Evolutionary conservation across 2,797 vertebrate species (phyloP).

Genomic region (Acipenser transmontanus): DNA sequence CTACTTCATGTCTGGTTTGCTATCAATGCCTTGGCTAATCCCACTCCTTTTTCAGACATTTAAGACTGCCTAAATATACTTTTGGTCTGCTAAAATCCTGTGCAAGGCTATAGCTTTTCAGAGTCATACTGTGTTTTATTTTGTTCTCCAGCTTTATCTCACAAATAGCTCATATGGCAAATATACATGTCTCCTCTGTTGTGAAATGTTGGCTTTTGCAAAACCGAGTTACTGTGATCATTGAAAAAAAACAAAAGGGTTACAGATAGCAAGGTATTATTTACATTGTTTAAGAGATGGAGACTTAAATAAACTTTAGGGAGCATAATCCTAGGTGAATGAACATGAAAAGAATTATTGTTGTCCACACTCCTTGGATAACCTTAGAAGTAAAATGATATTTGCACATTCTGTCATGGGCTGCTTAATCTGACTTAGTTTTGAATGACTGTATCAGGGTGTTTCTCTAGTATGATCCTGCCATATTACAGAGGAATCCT

Average conservation of each 20-base stretch:
- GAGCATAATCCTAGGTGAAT: conserved; percentile 49
- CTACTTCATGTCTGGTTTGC: neutral
- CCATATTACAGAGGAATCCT: conserved; percentile 13
- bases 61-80: neutral
- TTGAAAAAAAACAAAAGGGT: conserved; percentile 35
- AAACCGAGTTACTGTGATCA: neutral
- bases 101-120: neutral
- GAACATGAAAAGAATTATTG: conserved; percentile 53
- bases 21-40: neutral
- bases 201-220: neutral
- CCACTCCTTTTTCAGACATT: neutral
- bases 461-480: conserved; percentile 22
- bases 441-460: conserved; percentile 38
- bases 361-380: conserved; percentile 33
- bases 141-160: neutral
- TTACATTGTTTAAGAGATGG: conserved; percentile 48
- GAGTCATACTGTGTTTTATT: neutral
- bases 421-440: conserved; percentile 41
- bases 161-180: neutral
- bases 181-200: neutral
- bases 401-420: conserved; percentile 41
- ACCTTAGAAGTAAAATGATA: conserved; percentile 43
- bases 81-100: neutral
- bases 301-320: conserved; percentile 30
- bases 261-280: conserved; percentile 46